These are phyloP conservation scores for Batillaria attramentaria DNA, from an alignment of 1,140 invertebrate genomes.

Conservation along the genomic window DNA sequence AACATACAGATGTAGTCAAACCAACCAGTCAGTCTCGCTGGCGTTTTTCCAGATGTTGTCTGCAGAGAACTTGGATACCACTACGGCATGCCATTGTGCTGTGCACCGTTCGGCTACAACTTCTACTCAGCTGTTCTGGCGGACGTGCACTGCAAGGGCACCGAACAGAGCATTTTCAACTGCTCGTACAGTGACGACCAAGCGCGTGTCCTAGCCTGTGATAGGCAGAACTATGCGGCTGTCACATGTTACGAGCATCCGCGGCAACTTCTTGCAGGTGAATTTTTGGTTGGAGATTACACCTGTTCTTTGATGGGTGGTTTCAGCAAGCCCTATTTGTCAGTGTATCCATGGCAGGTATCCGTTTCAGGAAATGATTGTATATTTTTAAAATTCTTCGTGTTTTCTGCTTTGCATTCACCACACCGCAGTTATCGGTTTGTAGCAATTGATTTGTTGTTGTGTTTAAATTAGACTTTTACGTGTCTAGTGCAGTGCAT, in stretches of 20 bases:
- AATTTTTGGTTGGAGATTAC: too few species aligned
- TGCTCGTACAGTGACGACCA: constrained; percentile 32
- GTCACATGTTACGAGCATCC: constrained; percentile 56
- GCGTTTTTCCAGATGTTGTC: constrained; percentile 52
- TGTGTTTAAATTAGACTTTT: neutral
- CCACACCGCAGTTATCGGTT: neutral
- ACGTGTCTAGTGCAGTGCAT: too few species aligned
- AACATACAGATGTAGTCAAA: too few species aligned
- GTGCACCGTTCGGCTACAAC: constrained; percentile 51
- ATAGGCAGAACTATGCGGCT: constrained; percentile 49
- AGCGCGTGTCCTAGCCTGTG: constrained; percentile 28
- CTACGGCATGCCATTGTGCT: constrained; percentile 50
- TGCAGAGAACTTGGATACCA: constrained; percentile 58
- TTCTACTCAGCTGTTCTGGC: constrained; percentile 33
- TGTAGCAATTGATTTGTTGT: neutral
- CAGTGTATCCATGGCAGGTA: too few species aligned
- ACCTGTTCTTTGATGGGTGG: too few species aligned
- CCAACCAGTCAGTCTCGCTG: too few species aligned
- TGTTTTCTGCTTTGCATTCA: neutral
- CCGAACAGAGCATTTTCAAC: constrained; percentile 47
- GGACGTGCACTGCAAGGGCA: constrained; percentile 53
- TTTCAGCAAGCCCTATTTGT: too few species aligned
- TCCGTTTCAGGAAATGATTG: too few species aligned
- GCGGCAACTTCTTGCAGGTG: too few species aligned
- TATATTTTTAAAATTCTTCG: too few species aligned